Percentiles rank a stretch among this genome's conserved stretches.
Evolutionary conservation across 2,797 vertebrate genomes (phyloP).

Genomic region (Mus spretus): DNA sequence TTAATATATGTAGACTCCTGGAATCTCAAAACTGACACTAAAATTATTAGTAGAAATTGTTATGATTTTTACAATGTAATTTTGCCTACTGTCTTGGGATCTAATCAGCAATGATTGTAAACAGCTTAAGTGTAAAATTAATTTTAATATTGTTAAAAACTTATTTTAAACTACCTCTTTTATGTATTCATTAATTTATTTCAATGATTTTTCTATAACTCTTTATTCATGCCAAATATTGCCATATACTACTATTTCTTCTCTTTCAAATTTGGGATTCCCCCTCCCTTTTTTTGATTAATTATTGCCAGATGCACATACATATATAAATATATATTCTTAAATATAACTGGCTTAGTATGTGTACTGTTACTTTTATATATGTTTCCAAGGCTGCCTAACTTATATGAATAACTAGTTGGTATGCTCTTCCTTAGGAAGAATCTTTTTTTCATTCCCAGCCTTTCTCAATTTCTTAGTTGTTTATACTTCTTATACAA

Average conservation of each 20-base stretch:
- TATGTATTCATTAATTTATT: background rate
- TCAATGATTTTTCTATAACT: background rate
- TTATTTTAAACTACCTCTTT: background rate
- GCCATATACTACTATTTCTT: background rate
- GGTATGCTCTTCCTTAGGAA: background rate
- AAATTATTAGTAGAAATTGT: background rate
- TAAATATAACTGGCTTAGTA: background rate
- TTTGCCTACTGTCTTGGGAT: background rate
- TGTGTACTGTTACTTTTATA: background rate
- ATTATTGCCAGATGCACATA: background rate
- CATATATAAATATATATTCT: background rate
- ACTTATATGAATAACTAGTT: background rate
- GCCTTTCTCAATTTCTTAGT: background rate
- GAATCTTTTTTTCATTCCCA: background rate
- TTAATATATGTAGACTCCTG: background rate
- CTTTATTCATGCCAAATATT: background rate
- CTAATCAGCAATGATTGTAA: background rate
- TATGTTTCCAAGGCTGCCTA: background rate
- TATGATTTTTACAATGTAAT: background rate
- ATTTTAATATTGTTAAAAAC: background rate
- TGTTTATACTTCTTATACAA: background rate
- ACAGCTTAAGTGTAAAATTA: background rate
- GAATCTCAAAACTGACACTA: background rate
- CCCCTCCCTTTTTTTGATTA: background rate
- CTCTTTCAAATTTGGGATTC: background rate